phyloP scores from a whole-genome alignment of 2,888 invertebrate species.

The Trissolcus brochymenae region DNA sequence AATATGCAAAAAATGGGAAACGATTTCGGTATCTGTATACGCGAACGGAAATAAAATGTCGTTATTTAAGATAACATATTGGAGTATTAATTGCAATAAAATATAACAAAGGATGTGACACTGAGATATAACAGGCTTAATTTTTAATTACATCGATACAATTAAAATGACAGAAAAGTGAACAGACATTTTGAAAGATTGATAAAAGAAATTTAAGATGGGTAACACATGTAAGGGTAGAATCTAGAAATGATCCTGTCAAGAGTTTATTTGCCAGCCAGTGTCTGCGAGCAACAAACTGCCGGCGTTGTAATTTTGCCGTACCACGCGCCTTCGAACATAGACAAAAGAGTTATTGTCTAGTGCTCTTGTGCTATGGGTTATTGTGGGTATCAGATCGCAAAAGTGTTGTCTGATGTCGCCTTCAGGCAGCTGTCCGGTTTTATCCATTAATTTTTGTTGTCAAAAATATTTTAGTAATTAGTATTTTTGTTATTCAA shows the following conservation, averaged over 20 bases:
- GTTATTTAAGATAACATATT: too few species aligned
- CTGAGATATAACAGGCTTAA: too few species aligned
- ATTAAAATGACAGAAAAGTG: not conserved
- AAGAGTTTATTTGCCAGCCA: conserved; percentile 62
- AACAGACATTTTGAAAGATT: conserved; percentile 9
- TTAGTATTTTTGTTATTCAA: not conserved
- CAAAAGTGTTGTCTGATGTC: conserved; percentile 45
- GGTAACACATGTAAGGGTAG: conserved; percentile 19
- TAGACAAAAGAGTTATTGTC: conserved; percentile 71
- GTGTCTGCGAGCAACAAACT: conserved; percentile 64
- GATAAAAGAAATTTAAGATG: conserved; percentile 29
- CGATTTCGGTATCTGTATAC: too few species aligned
- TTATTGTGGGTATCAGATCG: conserved; percentile 47
- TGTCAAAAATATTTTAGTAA: conserved; percentile 13
- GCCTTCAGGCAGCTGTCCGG: conserved; percentile 20
- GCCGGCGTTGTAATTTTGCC: conserved; percentile 66
- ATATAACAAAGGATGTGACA: too few species aligned
- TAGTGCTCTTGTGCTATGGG: conserved; percentile 60
- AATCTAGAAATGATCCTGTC: conserved; percentile 50
- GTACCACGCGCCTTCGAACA: conserved; percentile 66
- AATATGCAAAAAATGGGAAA: too few species aligned
- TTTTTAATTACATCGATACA: too few species aligned
- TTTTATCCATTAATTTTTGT: too few species aligned
- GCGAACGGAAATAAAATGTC: too few species aligned
- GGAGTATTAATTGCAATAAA: too few species aligned